Base-by-base conservation (phyloP, 2,113 vertebrate species). In the Jacana jacana region DNA sequence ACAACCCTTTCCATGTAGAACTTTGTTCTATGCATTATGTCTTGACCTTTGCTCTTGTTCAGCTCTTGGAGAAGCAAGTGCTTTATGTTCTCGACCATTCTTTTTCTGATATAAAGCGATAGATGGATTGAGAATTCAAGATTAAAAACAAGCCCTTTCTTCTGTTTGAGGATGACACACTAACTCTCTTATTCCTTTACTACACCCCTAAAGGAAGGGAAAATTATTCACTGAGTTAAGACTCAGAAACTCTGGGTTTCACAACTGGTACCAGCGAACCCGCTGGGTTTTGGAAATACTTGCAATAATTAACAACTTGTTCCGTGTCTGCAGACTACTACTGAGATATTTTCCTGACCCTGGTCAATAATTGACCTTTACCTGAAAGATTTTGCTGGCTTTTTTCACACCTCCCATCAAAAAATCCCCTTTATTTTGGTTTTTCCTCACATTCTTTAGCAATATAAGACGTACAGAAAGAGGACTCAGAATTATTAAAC, bases 371-470 rank as follows among this genome's bases (percentile, higher is more conserved):
- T 1, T 81, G n/a, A 81, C 20, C 10, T 72, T 79, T 72, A 13
- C 14, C 70, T 64, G n/a, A 58, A 75, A 54, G 40, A 48, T 46
- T 70, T 66, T 63, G 14, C 23, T 64, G 31, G 3, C 4, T 40
- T 9, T n/a, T 49, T n/a, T 4, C 12, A 6, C n/a, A 35, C 14
- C 2, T 5, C 13, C 17, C 4, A 7, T 22, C 0, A 44, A 66
- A 64, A 49, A 48, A 40, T 8, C 35, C 13, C 46, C 33, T 51
- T 54, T 46, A 9, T 69, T 88, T 52, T 65, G 27, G 7, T 7
- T 77, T 91, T 93, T 80, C 25, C 23, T 76, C 23, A n/a, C 4
- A 68, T 60, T 42, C 9, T 14, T 20, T 64, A 19, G 16, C 35
- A 60, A 35, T 6, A 9, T 46, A 80, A 86, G 18, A 57, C 20